phyloP scores from a whole-genome alignment of 92 coral and sea anemone species.

The Palythoa grandiflora region DNA sequence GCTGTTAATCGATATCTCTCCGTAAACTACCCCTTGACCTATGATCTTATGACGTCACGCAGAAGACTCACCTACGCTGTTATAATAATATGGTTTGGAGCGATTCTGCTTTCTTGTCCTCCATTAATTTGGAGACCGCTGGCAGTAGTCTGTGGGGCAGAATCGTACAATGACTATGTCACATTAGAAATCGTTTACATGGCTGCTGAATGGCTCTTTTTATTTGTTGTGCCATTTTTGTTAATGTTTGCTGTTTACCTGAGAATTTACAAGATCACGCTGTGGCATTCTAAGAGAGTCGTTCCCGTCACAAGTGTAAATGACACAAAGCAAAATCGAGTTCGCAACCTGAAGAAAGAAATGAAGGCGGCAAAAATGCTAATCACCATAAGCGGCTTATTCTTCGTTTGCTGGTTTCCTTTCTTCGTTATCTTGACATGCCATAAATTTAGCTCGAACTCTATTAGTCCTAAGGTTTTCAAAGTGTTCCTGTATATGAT shows the following conservation, averaged over 20 bases:
- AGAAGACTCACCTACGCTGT: conserved; percentile 32
- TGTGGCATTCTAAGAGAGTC: conserved; percentile 58
- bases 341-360: conserved; percentile 48
- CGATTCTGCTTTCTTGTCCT: conserved; percentile 54
- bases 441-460: conserved; percentile 51
- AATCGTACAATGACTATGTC: conserved; percentile 47
- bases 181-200: conserved; percentile 57
- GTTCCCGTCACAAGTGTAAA: conserved; percentile 27
- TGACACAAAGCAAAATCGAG: background rate
- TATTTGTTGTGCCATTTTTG: conserved; percentile 57
- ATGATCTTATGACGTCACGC: conserved; percentile 46
- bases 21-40: conserved; percentile 53
- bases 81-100: conserved; percentile 46
- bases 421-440: conserved; percentile 59
- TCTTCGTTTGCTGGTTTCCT: conserved; percentile 62
- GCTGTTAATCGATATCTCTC: conserved; percentile 66
- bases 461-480: conserved; percentile 44
- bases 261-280: conserved; percentile 52
- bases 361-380: conserved; percentile 69
- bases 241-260: conserved; percentile 53
- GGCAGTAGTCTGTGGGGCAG: conserved; percentile 56
- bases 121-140: conserved; percentile 70
- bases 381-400: conserved; percentile 62
- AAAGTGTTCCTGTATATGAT: conserved; percentile 55
- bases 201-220: conserved; percentile 62